Percentiles rank a stretch among this genome's conserved stretches.
Conservation (phyloP, 2,113 vertebrate species). For the Grammomys dolichurus region DNA sequence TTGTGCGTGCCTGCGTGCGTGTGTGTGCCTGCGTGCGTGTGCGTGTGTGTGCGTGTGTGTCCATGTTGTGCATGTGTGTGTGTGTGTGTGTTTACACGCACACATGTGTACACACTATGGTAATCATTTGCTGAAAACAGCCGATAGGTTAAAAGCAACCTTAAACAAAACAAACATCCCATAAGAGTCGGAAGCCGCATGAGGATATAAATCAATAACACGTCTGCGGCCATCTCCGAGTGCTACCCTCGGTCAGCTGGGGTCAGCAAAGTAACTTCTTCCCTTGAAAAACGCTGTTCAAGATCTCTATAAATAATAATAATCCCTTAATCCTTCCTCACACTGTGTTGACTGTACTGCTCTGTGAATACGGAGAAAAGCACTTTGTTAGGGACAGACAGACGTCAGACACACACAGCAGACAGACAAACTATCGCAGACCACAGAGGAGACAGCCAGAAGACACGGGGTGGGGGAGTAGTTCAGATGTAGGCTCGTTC, state of each 20-base stretch:
- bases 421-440: background rate
- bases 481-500: background rate
- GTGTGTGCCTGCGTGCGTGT: background rate
- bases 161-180: background rate
- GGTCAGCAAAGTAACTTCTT: background rate
- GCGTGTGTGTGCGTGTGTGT: background rate
- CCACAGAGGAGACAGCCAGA: background rate
- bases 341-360: too few species aligned
- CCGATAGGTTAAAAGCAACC: background rate
- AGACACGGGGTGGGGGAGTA: background rate
- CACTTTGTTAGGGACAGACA: background rate
- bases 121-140: background rate
- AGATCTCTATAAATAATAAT: background rate
- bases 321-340: background rate
- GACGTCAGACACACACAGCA: background rate
- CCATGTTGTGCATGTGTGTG: background rate
- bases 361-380: background rate
- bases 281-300: background rate
- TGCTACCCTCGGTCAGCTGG: background rate
- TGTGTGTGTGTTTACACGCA: too few species aligned
- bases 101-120: background rate
- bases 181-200: background rate
- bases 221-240: background rate
- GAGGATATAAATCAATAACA: background rate
- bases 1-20: background rate